These are phyloP conservation scores for Drosophila falleni DNA, from an alignment of 2,888 invertebrate genomes.

Conservation along the genomic window DNA sequence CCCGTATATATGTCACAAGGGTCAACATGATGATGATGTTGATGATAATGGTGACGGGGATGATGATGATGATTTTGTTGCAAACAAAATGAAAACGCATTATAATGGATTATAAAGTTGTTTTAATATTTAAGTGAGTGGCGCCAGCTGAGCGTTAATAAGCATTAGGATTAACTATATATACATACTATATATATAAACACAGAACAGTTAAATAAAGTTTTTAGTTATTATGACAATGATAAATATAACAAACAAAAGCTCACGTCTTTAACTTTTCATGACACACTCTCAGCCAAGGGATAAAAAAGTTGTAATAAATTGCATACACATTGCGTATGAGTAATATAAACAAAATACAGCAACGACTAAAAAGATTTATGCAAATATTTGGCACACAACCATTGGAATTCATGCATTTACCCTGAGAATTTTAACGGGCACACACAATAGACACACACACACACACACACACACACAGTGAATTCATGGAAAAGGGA, in stretches of 20 bases:
- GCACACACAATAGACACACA: conserved; percentile 53
- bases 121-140: conserved; percentile 77
- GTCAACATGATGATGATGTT: conserved; percentile 12
- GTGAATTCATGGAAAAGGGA: conserved; percentile 21
- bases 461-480: conserved; percentile 20
- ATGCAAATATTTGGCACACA: conserved; percentile 72
- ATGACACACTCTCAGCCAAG: conserved; percentile 15
- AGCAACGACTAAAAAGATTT: conserved; percentile 59
- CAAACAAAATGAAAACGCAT: conserved; percentile 68
- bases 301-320: conserved; percentile 53
- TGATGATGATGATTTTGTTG: conserved; percentile 63
- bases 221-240: conserved; percentile 77
- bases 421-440: conserved; percentile 73
- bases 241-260: conserved; percentile 65
- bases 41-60: conserved; percentile 2
- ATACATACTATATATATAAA: conserved; percentile 31
- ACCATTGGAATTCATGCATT: conserved; percentile 72
- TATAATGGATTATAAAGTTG: conserved; percentile 75
- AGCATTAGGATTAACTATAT: conserved; percentile 64
- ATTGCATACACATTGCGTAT: conserved; percentile 58
- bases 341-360: conserved; percentile 54
- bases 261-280: conserved; percentile 19
- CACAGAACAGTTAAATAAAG: conserved; percentile 70
- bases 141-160: conserved; percentile 72
- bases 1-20: conserved; percentile 30